A percentile compares a stretch with the other conserved stretches of the same genome.
Evolutionary conservation across 2,888 invertebrate genomes (phyloP).

Genomic region (Dusona sp.): DNA sequence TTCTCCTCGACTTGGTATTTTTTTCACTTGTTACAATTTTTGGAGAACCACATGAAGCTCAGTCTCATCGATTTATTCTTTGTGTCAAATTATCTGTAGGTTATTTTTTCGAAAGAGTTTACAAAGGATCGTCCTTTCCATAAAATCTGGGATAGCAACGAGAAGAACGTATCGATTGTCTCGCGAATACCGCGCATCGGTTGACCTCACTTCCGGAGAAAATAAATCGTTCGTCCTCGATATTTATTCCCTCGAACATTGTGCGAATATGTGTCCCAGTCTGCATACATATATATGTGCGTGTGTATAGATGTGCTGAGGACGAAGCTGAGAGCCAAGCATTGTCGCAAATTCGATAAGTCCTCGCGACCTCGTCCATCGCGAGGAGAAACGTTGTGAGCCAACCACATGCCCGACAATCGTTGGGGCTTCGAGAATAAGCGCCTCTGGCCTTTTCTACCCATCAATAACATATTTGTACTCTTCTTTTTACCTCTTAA

Average conservation of each 20-base stretch:
- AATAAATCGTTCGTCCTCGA: constrained; percentile 68
- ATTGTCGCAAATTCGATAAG: constrained; percentile 65
- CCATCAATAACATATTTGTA: constrained; percentile 41
- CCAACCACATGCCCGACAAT: constrained; percentile 55
- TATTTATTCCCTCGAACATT: constrained; percentile 62
- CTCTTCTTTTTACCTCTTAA: constrained; percentile 26
- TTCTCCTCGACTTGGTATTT: neutral
- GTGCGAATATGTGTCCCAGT: constrained; percentile 5
- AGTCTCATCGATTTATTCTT: neutral
- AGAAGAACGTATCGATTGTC: constrained; percentile 57
- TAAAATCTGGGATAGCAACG: constrained; percentile 36
- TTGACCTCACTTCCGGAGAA: constrained; percentile 67
- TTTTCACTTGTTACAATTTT: neutral
- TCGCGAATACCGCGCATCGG: constrained; percentile 57
- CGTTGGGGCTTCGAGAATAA: constrained; percentile 41
- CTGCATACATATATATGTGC: constrained; percentile 4
- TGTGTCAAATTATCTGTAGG: neutral
- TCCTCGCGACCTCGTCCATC: constrained; percentile 64
- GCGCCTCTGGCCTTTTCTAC: constrained; percentile 34
- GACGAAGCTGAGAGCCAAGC: constrained; percentile 66
- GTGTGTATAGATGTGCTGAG: constrained; percentile 24
- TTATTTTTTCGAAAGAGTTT: constrained; percentile 1
- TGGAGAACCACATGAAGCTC: neutral
- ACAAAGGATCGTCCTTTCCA: constrained; percentile 16
- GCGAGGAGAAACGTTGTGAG: constrained; percentile 58